Base-by-base conservation (phyloP, 64 coral and sea anemone genomes). In the Cladopsammia gracilis region DNA sequence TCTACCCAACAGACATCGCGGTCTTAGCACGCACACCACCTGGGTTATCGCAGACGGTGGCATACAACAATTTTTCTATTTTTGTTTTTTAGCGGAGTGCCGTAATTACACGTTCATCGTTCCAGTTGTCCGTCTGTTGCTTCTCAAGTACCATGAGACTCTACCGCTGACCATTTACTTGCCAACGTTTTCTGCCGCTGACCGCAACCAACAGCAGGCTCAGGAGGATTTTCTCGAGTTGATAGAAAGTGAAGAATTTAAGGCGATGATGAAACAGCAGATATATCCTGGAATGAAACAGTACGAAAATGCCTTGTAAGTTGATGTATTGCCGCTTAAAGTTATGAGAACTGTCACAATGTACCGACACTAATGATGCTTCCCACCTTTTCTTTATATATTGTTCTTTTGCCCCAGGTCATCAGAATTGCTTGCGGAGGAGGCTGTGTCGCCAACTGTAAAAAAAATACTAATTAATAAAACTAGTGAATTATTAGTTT, bases 211-310 rank as follows among this genome's bases (percentile, higher is more conserved):
- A 25, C 82, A 71, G 4, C 87, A 91, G 10, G 93, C 90, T 87
- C 91, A 96, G 61, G 98, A 99, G 44, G 91, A 94, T 16, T 92
- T 96, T 48, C 64, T 99, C 23, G 62, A 94, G 23, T 59, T 96
- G 49, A 65, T 94, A 25, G 94, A 93, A 8, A 64, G 79, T 85
- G 98, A 94, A 49, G 98, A 99, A 64, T 96, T 96, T 64, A 96
- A 93, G 42, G 98, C 94, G 4, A 79, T 99, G 64, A 93, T 99
- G 76, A 95, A 95, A 71, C 98, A 99, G 70, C 98, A 99, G 49
- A 93, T 99, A 45, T 64, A 91, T 48, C 98, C 98, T 14, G 90
- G 81, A 25, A 96, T 99, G 88, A 96, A 93, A 56, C 95, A 94
- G 70, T 99, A 96, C 46, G 87, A 96, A 65, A 82, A 48, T 42